Base-by-base conservation (phyloP, 53 echinoderm and acorn worm genomes). In the Holothuria scabra region DNA sequence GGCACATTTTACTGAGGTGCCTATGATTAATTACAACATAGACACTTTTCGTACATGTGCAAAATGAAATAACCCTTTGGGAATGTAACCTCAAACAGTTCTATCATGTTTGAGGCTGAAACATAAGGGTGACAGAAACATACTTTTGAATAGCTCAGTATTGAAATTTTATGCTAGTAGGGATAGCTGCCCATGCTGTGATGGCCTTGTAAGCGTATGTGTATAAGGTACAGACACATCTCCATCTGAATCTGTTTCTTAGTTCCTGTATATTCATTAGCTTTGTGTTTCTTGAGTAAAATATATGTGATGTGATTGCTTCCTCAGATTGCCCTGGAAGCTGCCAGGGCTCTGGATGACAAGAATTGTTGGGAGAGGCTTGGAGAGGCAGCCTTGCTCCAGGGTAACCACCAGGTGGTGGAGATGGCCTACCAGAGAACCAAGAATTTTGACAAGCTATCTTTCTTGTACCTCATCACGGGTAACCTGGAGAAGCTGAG, bases 391-490 rank as follows among this genome's bases (percentile, higher is more conserved):
- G 99, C 99, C 21, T 89, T 99, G 22, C 85, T 94, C 31, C 99
- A 99, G 28, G 99, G 99, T 49, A 99, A 99, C 93, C 99, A 99
- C 74, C 99, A 99, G 78, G 94, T 99, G 61, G 94, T 99, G 30
- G 99, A 99, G 87, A 99, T 99, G 99, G 92, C 99, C 22, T 99
- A 99, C 91, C 99, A 99, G 89, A 85, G 99, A 24, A 99, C 99
- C 86, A 99, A 99, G 93, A 99, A 99, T 91, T 99, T 99, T 95
- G 99, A 99, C 87, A 99, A 99, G 76, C 88, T 99, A 18, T 83
- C 99, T 55, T 99, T 99, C 92, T 93, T 99, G 71, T 99, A 99
- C 67, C 87, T 99, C 60, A 99, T 99, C 91, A 99, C 94, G 28
- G 99, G 99, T n/a, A 99, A 99, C 84, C 80, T 99, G 89, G 99